phyloP scores from a whole-genome alignment of 2,888 invertebrate genomes.

The Octonoba sinensis region DNA sequence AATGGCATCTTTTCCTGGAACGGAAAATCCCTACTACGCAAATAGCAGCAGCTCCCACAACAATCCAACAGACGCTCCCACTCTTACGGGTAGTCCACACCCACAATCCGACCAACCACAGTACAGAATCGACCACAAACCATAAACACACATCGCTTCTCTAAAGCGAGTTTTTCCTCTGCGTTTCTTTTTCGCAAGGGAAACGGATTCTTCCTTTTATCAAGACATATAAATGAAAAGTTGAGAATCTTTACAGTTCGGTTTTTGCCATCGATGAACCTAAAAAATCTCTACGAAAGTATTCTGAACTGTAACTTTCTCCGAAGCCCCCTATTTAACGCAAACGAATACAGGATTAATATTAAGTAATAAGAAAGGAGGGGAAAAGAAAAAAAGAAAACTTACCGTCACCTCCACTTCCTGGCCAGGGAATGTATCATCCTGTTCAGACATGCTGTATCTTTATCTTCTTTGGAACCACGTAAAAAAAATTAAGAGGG shows the following conservation, averaged over 20 bases:
- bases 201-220: no score
- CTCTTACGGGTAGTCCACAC: conserved; percentile 14
- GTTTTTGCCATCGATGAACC: not conserved
- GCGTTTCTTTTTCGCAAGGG: no score
- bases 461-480: not conserved
- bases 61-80: conserved; percentile 19
- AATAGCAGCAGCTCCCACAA: no score
- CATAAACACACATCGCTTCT: conserved; percentile 35
- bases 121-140: conserved; percentile 49
- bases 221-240: no score
- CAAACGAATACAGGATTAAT: no score
- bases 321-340: no score
- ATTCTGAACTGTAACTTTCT: not conserved
- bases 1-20: no score
- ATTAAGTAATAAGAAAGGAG: no score
- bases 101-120: conserved; percentile 52
- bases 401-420: conserved; percentile 57
- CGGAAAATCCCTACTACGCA: no score
- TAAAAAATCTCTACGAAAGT: not conserved
- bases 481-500: no score
- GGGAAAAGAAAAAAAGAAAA: conserved; percentile 17
- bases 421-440: conserved; percentile 63
- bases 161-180: not conserved
- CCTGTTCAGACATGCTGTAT: conserved; percentile 60
- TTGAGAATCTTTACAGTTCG: not conserved